Base-by-base conservation (phyloP, 1,140 invertebrate species). In the Drosophila yakuba region DNA sequence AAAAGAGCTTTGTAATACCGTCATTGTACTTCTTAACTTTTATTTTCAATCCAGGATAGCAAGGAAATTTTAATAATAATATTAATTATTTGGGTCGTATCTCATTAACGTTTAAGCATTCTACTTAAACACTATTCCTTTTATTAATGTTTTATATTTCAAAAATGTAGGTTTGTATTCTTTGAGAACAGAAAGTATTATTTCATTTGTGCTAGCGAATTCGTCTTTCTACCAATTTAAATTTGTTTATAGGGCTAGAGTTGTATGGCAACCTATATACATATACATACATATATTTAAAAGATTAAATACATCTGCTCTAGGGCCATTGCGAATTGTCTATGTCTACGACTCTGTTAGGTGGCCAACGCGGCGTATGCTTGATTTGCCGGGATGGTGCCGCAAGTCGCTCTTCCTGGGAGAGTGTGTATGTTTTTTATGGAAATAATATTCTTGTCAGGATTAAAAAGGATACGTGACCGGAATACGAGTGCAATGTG, bases 361-460 rank as follows among this genome's bases (percentile, higher is more conserved):
- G 61, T 75, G 72, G 72, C 54, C 73, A 54, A 75, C 36, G 73
- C 45, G 73, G 47, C 73, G 73, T 76, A 75, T 83, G 56, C 74
- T 78, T 82, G 66, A 82, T 83, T 59, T 82, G 55, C 43, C 44
- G 45, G 61, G 41, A 55, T 73, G 69, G 23, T 20, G 56, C 68
- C 47, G 39, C 43, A 17, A 39, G 38, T 59, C 15, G 38, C 52
- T 52, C 17, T 17, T 20, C 2, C 47, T 56, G 38, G 17, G 17
- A 60, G 54, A 39, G 58, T 64, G 41, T 78, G 38, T 38, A 23
- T 45, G 48, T 77, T 74, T 91, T 91, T 91, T 85, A 91, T 91
- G 89, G 89, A 91, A 89, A 91, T 88, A 85, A 91, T 91, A 91
- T 91, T 91, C 89, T 91, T 91, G 89, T 91, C 89, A 91, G 89